A percentile compares a stretch with the other conserved stretches of the same genome.
These are phyloP conservation scores for Mimachlamys varia DNA, from an alignment of 2,888 invertebrate species.

Conservation along the genomic window DNA sequence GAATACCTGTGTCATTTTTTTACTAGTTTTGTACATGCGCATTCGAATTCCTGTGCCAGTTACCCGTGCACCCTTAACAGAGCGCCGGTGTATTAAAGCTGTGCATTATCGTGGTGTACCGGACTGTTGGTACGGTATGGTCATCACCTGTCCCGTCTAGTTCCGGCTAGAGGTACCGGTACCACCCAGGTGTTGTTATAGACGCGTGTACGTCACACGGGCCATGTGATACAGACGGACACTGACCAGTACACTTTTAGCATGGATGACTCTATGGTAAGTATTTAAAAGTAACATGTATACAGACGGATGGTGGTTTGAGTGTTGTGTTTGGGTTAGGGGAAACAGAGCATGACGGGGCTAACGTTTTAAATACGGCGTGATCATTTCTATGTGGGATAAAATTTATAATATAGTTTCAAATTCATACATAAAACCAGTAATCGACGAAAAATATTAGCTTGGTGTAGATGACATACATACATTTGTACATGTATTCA, in stretches of 20 bases:
- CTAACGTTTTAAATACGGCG: neutral
- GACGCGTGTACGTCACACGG: neutral
- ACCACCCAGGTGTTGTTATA: neutral
- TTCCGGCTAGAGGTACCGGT: neutral
- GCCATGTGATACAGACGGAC: neutral
- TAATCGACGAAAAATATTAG: no score
- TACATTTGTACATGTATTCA: no score
- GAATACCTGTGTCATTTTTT: neutral
- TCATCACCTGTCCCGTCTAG: neutral
- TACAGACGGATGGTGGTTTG: neutral
- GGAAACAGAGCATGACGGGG: slow-evolving; percentile 14
- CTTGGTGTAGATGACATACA: neutral
- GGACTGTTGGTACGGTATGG: neutral
- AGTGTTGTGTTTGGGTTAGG: neutral
- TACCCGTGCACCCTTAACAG: slow-evolving; percentile 16
- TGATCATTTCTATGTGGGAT: neutral
- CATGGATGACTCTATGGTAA: neutral
- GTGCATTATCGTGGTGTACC: neutral
- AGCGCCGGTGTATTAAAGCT: neutral
- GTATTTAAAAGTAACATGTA: neutral
- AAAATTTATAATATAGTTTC: neutral
- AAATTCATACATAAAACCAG: neutral
- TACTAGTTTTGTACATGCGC: neutral
- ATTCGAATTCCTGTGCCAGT: neutral
- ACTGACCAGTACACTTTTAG: neutral